Base-by-base conservation (phyloP, 2,888 invertebrate genomes). In the Pinctada fucata region DNA sequence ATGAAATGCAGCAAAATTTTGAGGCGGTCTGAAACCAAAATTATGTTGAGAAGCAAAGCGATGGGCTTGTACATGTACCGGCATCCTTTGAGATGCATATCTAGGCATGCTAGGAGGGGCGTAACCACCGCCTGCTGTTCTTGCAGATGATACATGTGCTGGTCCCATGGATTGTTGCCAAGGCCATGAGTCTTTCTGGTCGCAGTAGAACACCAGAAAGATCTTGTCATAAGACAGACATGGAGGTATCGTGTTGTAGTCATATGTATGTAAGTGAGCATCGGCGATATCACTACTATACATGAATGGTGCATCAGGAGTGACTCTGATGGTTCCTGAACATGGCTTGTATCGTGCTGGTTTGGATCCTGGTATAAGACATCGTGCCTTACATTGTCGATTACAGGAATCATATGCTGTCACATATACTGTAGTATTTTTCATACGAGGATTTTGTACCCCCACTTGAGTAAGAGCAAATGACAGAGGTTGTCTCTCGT, bases 381-480 rank as follows among this genome's bases (percentile, higher is more conserved):
- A 80, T 31, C 68, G 66, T 6, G 80, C 65, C 45, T 78, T 72
- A 47, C 80, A 80, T n/a, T 67, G 64, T 6, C 80, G 58, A 3
- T 78, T 78, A 78, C 80, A 80, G 1, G 71, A 66, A 75, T 80
- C 80, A 31, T 72, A 71, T 2, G 78, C 80, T 3, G 78, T 64
- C 10, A 80, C 63, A 45, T 74, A 80, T 3, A 67, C 70, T 63
- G 70, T 76, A 2, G 66, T 65, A 16, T 58, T 50, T 48, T 70
- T 74, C 1, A 63, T 10, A 52, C 10, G 45, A 13, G 80, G 80
- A 4, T 71, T 80, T 31, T 74, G 82, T 3, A 87, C 78, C 2
- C 79, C 86, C 10, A 86, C 68, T 10, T 83, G 85, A 3, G 84
- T 75, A n/a, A 71, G n/a, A 6, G 66, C 72, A 45, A 80, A 82